Conservation (phyloP, 1,140 invertebrate species). For the Apis laboriosa region DNA sequence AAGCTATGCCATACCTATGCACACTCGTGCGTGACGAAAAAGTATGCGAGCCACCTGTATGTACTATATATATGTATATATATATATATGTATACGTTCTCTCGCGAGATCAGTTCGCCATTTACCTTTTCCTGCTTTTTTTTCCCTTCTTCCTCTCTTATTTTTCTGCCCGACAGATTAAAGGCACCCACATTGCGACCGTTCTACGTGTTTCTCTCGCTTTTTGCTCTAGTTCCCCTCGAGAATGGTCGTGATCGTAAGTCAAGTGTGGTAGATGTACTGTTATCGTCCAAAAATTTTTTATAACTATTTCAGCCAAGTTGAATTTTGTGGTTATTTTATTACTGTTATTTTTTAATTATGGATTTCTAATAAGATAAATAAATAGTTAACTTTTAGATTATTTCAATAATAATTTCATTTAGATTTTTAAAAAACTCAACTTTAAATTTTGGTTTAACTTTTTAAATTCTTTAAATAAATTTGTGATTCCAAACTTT, state of each 20-base stretch:
- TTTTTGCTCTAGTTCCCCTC: constrained; percentile 3
- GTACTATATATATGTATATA: no score
- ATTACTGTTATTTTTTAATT: no score
- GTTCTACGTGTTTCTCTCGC: background rate
- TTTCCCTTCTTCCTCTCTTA: background rate
- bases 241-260: background rate
- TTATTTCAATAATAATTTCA: no score
- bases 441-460: no score
- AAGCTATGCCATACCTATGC: constrained; percentile 55
- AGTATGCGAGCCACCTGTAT: constrained; percentile 46
- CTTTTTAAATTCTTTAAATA: no score
- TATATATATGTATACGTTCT: background rate
- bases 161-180: background rate
- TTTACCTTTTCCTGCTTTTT: background rate
- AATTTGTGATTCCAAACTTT: no score
- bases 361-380: no score
- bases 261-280: background rate
- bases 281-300: no score
- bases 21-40: constrained; percentile 19
- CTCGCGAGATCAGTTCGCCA: constrained; percentile 15
- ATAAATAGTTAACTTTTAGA: no score
- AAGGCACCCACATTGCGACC: constrained; percentile 32
- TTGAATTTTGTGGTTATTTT: no score
- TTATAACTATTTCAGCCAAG: no score
- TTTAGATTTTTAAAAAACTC: no score